A percentile compares a stretch with the other conserved stretches of the same genome.
phyloP scores from a whole-genome alignment of 2,113 vertebrate species.

The Sigmodon hispidus region DNA sequence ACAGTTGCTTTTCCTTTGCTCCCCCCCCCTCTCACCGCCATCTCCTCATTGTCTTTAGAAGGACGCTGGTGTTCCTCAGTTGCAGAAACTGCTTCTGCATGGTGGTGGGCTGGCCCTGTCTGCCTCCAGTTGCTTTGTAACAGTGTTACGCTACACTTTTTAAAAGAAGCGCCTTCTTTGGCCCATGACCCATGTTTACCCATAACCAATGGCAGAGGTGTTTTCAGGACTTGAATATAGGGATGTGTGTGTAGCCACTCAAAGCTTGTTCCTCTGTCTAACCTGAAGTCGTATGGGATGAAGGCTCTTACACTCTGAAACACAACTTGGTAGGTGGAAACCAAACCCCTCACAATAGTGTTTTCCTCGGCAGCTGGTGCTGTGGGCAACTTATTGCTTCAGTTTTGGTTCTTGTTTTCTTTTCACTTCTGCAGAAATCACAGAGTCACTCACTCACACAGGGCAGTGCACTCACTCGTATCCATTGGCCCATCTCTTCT shows the following conservation, averaged over 20 bases:
- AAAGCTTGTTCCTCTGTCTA: conserved; percentile 56
- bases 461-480: conserved; percentile 48
- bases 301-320: conserved; percentile 38
- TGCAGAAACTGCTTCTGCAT: background rate
- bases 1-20: conserved; percentile 65
- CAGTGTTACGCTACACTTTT: conserved; percentile 52
- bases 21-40: conserved; percentile 38
- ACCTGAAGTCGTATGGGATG: conserved; percentile 34
- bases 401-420: conserved; percentile 53
- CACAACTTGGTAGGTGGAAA: conserved; percentile 73
- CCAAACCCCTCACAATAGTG: conserved; percentile 65
- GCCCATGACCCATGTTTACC: conserved; percentile 35
- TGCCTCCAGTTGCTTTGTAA: background rate
- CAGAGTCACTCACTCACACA: conserved; percentile 63
- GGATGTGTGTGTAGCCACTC: conserved; percentile 63
- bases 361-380: conserved; percentile 86
- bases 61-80: background rate
- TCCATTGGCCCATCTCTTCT: conserved; percentile 6
- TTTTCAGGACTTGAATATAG: conserved; percentile 76
- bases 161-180: conserved; percentile 8
- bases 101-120: background rate
- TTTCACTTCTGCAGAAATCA: conserved; percentile 79
- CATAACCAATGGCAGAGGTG: conserved; percentile 61
- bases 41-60: background rate
- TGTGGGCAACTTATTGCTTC: conserved; percentile 85